Conservation (phyloP, 1,140 invertebrate species). For the Probaryconus sp. region DNA sequence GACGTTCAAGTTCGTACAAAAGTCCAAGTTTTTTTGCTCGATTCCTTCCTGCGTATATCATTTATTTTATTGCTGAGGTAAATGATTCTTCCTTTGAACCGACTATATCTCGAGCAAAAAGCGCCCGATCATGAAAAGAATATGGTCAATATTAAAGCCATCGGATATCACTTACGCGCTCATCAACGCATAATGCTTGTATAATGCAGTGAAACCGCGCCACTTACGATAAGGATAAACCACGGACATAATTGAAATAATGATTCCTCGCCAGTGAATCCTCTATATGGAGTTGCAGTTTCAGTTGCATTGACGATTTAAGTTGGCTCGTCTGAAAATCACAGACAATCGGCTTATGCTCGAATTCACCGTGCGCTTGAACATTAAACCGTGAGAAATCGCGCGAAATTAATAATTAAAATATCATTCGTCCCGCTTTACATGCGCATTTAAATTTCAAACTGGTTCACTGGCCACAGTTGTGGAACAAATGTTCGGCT, state of each 20-base stretch:
- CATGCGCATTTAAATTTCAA: no score
- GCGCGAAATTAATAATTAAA: slow-evolving; percentile 43
- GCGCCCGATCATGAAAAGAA: slow-evolving; percentile 32
- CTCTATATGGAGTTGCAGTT: slow-evolving; percentile 17
- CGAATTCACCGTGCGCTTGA: slow-evolving; percentile 10
- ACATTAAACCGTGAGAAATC: slow-evolving; percentile 19
- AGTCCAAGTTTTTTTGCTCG: no score
- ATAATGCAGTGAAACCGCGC: slow-evolving; percentile 23
- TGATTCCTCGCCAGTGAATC: slow-evolving; percentile 13
- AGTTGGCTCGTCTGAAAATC: no score
- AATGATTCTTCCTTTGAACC: slow-evolving; percentile 23
- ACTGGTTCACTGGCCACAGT: no score
- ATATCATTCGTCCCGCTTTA: slow-evolving; percentile 39
- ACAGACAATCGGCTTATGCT: slow-evolving; percentile 45
- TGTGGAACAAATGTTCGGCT: no score
- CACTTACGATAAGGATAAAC: slow-evolving; percentile 27
- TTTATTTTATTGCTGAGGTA: no score
- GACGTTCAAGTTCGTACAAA: no score
- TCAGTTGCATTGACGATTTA: background rate
- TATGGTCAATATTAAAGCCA: slow-evolving; percentile 55
- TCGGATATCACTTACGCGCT: slow-evolving; percentile 58
- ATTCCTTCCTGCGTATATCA: no score
- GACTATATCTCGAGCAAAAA: slow-evolving; percentile 16
- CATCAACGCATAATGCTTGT: slow-evolving; percentile 53
- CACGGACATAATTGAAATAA: slow-evolving; percentile 37